Evolutionary conservation across 2,797 vertebrate genomes (phyloP).

Genomic region (Helarctos malayanus): DNA sequence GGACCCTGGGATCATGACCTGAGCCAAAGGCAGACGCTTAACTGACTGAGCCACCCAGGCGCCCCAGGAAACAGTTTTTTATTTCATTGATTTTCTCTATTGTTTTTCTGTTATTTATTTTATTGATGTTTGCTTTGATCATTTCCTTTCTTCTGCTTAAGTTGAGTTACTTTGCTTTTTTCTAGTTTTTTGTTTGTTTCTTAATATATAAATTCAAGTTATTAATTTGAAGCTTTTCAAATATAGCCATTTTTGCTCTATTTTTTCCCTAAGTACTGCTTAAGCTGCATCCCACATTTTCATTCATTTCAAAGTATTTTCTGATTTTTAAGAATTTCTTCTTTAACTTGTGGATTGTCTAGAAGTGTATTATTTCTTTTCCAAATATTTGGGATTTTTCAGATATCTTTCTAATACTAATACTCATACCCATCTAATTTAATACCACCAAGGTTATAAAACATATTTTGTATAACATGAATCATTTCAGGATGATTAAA

Average conservation of each 20-base stretch:
- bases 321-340: neutral
- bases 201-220: neutral
- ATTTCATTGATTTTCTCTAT: neutral
- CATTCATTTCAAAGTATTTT: neutral
- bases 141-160: constrained; percentile 3
- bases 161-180: neutral
- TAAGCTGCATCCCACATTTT: neutral
- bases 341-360: neutral
- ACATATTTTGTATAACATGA: neutral
- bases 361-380: constrained; percentile 26
- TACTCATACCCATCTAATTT: neutral
- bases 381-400: neutral
- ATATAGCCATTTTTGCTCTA: neutral
- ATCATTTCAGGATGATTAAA: neutral
- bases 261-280: neutral
- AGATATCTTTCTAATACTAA: neutral
- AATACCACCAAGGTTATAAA: neutral
- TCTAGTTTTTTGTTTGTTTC: neutral
- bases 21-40: too few relatives aligned
- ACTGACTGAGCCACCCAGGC: too few relatives aligned
- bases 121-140: neutral
- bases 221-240: neutral
- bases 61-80: neutral
- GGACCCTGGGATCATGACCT: too few relatives aligned
- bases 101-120: neutral